Base-by-base conservation (phyloP, 2,113 vertebrate species). In the Lagenorhynchus albirostris region DNA sequence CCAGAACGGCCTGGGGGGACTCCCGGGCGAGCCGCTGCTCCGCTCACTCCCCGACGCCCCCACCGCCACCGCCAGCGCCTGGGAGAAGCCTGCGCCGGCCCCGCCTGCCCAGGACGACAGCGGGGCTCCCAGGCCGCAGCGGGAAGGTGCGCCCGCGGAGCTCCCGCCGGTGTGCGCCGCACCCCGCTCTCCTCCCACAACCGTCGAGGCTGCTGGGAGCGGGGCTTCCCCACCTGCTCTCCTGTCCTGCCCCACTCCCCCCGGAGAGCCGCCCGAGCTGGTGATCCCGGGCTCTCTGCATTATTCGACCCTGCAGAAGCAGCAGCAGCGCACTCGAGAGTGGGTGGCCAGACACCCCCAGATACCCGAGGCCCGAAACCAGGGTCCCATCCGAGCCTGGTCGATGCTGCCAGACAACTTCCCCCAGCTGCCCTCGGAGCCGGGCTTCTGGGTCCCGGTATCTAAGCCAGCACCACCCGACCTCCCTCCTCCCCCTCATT, bases 331-430 rank as follows among this genome's bases (percentile, higher is more conserved):
- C 88, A 98, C 95, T 9, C 80, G 41, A 6, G 97, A 97, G 11
- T 98, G 97, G 98, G 97, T 98, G 71, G 92, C 95, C 67, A 96
- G 91, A 44, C 81, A 89, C 29, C 91, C 73, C 1, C 67, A 29
- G 25, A 13, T 25, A 11, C 73, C 86, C 6, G 94, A 63, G 65
- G 11, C 8, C 20, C 23, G 6, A 4, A 4, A 33, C 10, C 90
- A 93, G 5, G 47, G 36, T 1, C 93, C 63, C 33, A 5, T 13
- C 29, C 71, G 93, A 33, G 60, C 81, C 53, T 97, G 97, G 95
- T 96, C 91, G 0, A 77, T 97, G 77, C 38, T 97, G 74, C 95
- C 96, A 4, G 93, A 96, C 47, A 15, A 81, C 58, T 84, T 95
- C 41, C 65, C 63, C 23, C 74, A 8, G 63, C 11, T 26, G n/a